Evolutionary conservation across 2,888 invertebrate species (phyloP), one percentile per base, ranked within the genome.

Genomic region (Gibbula magus): DNA sequence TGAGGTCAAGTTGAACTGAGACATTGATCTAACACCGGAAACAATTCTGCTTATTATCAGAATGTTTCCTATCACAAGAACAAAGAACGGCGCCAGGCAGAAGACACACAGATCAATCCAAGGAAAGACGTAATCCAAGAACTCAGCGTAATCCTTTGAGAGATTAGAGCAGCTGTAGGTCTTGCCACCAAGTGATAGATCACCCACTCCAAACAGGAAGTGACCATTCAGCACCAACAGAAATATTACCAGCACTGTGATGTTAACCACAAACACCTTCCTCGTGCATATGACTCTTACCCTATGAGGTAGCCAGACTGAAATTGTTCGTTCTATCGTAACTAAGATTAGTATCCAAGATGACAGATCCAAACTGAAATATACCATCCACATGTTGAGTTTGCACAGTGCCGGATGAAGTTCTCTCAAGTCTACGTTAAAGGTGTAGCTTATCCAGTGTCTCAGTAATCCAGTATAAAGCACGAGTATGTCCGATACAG

Each of bases 331-430:
- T 56, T 84, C 84, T 2, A 84, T 39, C 0, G 86, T 86, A 2
- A 86, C 84, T 0, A 82, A 81, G 2, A 84, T 83, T 3, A 86
- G 77, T 22, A 86, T 83, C 86, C 86, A 86, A 1, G 86, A 80
- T 7, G 86, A 86, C 20, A 84, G 22, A 18, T 83, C 76, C 20
- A 84, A 82, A 8, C 78, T 77, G 13, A 80, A 52, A 45, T 82
- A 86, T 0, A 80, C 67, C 56, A 81, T 52, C 52, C 79, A 83
- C n/a, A 75, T 79, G 35, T 81, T 78, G 25, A 84, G 22, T 45
- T 81, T 81, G 70, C 85, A 85, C 0, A 80, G 16, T n/a, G 80
- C 52, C 10, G 75, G 61, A 5, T 78, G 75, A 4, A 22, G 16
- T 8, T 73, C 78, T 16, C 82, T 76, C 10, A 83, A 53, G 66